Base-by-base conservation (phyloP, 2,113 vertebrate genomes). In the Scophthalmus maximus region DNA sequence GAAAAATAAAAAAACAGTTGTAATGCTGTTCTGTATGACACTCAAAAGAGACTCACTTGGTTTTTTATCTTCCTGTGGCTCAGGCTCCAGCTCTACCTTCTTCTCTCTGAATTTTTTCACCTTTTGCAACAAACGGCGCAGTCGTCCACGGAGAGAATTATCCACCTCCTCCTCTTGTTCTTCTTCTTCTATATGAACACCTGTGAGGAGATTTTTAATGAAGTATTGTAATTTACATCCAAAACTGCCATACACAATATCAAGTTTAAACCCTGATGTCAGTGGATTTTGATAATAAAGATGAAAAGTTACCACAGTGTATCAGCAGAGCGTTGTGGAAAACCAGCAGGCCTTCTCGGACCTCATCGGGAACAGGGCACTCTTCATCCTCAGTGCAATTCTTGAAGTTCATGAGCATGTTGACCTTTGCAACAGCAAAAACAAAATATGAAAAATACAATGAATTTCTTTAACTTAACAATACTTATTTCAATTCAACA, bases 371-470 rank as follows among this genome's bases (percentile, higher is more conserved):
- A 42, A 98, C 88, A 0, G 95, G 95, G 20, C 90, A 94, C 0
- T 95, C 94, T 49, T 97, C 96, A 4, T 95, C 93, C 0, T 96
- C 94, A 0, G 73, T 26, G 1, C 85, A 91, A 3, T 85, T 91
- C 88, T 96, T 97, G 79, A 97, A 97, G 27, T 95, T 95, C 92
- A 97, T 91, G 29, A 98, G 92, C 96, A 98, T 97, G 91, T 98
- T 97, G 84, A 98, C 95, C 97, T 98, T 69, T 0, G 9, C 9
- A 5, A 34, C 32, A 34, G 9, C 32, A 34, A 9, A 34, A 34
- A 34, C 5, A 9, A n/a, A n/a, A n/a, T n/a, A n/a, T n/a, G n/a
- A n/a, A n/a, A n/a, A n/a, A n/a, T n/a, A n/a, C n/a, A n/a, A n/a
- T n/a, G n/a, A n/a, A n/a, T n/a, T n/a, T n/a, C n/a, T n/a, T n/a